phyloP scores from a whole-genome alignment of 2,113 vertebrate genomes.

The Odocoileus virginianus region DNA sequence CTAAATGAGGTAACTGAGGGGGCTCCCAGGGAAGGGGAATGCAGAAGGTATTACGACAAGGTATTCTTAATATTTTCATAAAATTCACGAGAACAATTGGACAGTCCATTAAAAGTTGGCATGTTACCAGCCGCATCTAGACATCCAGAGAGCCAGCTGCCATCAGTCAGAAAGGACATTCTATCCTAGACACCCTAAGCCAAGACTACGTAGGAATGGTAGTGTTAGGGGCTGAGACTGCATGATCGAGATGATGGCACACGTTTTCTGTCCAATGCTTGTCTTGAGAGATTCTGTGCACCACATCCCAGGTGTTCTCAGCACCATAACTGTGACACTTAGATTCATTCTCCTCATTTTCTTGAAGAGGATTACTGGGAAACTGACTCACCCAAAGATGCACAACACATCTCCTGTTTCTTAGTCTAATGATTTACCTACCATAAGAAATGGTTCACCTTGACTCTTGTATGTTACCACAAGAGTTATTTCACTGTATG shows the following conservation, averaged over 20 bases:
- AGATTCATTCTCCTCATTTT: background rate
- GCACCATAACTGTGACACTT: background rate
- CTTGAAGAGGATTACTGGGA: background rate
- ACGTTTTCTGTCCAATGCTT: background rate
- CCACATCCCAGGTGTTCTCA: background rate
- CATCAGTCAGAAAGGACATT: conserved; percentile 49
- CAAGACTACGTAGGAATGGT: background rate
- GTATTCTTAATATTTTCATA: conserved; percentile 63
- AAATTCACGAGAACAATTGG: conserved; percentile 67
- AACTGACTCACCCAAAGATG: background rate
- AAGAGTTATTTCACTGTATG: background rate
- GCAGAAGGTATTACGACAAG: conserved; percentile 19
- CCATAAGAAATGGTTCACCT: background rate
- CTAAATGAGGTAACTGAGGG: conserved; percentile 1
- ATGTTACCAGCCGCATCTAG: conserved; percentile 37
- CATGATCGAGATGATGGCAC: background rate
- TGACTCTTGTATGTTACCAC: background rate
- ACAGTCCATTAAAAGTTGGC: conserved; percentile 65
- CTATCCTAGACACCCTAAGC: conserved; percentile 6
- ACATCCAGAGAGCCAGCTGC: conserved; percentile 36
- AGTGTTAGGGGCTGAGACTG: background rate
- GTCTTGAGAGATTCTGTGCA: background rate
- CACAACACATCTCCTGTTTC: background rate
- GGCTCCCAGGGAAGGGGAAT: background rate
- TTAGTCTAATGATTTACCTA: background rate